Base-by-base conservation (phyloP, 1,140 invertebrate genomes). In the Pararge aegeria region DNA sequence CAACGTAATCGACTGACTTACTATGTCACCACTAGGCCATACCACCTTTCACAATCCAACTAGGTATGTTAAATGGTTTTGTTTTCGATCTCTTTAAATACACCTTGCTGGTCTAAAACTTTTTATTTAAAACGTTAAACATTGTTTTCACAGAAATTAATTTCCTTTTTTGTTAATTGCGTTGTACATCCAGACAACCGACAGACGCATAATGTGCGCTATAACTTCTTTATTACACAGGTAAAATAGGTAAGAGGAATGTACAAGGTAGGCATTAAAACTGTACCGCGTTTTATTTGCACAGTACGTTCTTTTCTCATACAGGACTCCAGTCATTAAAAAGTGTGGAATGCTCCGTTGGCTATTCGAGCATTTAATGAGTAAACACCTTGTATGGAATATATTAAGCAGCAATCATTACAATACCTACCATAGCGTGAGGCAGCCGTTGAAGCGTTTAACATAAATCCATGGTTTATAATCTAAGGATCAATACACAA, bases 331-430 rank as follows among this genome's bases (percentile, higher is more conserved):
- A 7, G 18, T 9, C 19, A 55, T 48, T 46, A 55, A 55, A 56
- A 56, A 49, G 24, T 55, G 55, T 49, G 44, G 46, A 56, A 49
- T 34, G 19, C 16, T 37, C 29, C 44, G 44, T 56, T 49, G 55
- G n/a, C 55, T 37, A 24, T 56, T 49, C 29, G 19, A 56, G 44
- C 55, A 38, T 49, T 48, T 56, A 56, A 56, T 49, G 29, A 37
- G 40, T 56, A 38, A 56, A 37, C 55, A 49, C 55, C 55, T 56
- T 49, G 30, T 49, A 49, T 21, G 55, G 46, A 42, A 54, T 24
- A 53, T 53, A 40, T 52, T 40, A n/a, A 54, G 21, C 18, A 21
- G 13, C 13, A 54, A 42, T 40, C n/a, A 42, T 34, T 27, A 42
- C 20, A 18, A 40, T 27, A 27, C 13, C 19, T 27, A 27, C 13